Conservation (phyloP, 2,797 vertebrate genomes). For the Acipenser transmontanus region DNA sequence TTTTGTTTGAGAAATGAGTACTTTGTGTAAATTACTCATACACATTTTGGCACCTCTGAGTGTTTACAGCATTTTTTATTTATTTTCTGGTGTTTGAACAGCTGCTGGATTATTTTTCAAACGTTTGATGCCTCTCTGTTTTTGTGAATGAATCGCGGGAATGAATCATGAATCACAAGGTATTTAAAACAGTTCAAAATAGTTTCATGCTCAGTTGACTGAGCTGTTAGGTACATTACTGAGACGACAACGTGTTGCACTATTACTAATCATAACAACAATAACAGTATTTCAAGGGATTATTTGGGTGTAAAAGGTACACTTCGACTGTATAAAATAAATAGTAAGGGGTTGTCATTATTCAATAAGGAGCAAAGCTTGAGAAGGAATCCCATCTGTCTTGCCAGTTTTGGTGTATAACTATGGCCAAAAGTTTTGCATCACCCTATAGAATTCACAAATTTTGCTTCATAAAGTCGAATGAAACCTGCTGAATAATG, state of each 20-base stretch:
- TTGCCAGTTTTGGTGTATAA: too few species aligned
- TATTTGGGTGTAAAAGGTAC: too few species aligned
- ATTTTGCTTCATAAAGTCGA: too few species aligned
- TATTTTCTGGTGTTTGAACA: conserved; percentile 6
- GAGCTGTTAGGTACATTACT: background rate
- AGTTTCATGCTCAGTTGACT: conserved; percentile 5
- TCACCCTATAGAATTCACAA: too few species aligned
- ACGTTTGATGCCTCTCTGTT: background rate
- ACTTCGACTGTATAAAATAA: too few species aligned
- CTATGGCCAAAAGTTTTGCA: too few species aligned
- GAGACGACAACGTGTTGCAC: background rate
- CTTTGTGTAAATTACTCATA: background rate
- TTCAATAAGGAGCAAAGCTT: too few species aligned
- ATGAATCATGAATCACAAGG: conserved; percentile 11
- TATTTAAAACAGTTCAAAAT: conserved; percentile 3
- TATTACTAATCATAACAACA: too few species aligned
- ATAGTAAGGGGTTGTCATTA: too few species aligned
- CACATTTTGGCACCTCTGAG: background rate
- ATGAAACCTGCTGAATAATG: too few species aligned
- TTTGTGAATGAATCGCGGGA: conserved; percentile 4
- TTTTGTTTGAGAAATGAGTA: background rate
- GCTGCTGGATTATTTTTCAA: background rate
- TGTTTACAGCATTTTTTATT: background rate
- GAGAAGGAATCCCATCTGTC: too few species aligned
- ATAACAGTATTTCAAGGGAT: too few species aligned